Base-by-base conservation (phyloP, 2,888 invertebrate genomes). In the Sesia bembeciformis region DNA sequence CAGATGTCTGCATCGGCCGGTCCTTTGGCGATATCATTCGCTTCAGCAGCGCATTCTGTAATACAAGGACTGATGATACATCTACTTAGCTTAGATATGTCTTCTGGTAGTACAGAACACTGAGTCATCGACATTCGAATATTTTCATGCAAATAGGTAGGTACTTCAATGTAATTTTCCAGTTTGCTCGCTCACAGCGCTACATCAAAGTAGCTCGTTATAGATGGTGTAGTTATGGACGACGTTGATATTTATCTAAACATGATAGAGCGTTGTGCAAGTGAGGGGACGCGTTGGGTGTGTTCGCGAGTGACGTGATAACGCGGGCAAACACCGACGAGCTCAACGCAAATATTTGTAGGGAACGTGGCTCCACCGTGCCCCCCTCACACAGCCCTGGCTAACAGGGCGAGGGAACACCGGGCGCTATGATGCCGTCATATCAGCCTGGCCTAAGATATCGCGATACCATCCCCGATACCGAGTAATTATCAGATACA, bases 401-500 rank as follows among this genome's bases (percentile, higher is more conserved):
- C 42, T 42, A 7, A 6, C 49, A 6, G n/a, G 23, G 49, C 49
- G n/a, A 49, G 49, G n/a, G n/a, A 5, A n/a, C 40, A 49, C 49
- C 49, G 5, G 42, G 39, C 49, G 49, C 50, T 38, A 7, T 38
- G 39, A 50, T 23, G 61, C 60, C 68, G 61, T 80, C 78, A 80
- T 78, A 39, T n/a, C 23, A n/a, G 64, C 64, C 60, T 66, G 67
- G 66, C 65, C 69, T 60, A 68, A 78, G 78, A 78, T 81, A 80
- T 72, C 74, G 74, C 76, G 81, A 81, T 81, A 82, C 70, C 78
- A 80, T 81, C 83, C 83, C 73, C 68, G 86, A 84, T 86, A 86
- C 65, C 66, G 66, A 70, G 68, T 81, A 84, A 84, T 85, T 86
- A 86, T 87, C 86, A 84, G 87, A 85, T 86, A 86, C 72, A 79